Conservation (phyloP, 1,140 invertebrate genomes). For the Aphelenchoides fujianensis region DNA sequence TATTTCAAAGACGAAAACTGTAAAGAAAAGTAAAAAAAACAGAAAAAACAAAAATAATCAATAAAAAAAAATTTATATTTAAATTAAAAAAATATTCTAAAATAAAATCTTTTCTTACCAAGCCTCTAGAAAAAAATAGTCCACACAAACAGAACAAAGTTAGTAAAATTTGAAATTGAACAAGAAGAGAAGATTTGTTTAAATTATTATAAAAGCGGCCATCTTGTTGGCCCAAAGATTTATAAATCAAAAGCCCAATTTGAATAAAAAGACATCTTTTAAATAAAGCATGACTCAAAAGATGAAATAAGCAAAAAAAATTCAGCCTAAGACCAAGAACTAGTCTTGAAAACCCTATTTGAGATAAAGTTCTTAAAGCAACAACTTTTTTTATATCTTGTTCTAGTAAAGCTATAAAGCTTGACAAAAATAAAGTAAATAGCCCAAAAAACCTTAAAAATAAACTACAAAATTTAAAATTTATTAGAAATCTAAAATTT, state of each 20-base stretch:
- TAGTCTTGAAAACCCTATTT: slow-evolving; percentile 37
- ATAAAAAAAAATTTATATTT: slow-evolving; percentile 70
- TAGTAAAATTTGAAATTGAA: slow-evolving; percentile 39
- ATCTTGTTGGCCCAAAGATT: slow-evolving; percentile 30
- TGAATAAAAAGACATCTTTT: slow-evolving; percentile 30
- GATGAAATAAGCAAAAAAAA: slow-evolving; percentile 24
- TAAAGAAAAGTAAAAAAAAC: slow-evolving; percentile 69
- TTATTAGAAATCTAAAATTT: slow-evolving; percentile 33
- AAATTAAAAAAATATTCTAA: slow-evolving; percentile 66
- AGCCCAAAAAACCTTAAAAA: slow-evolving; percentile 27
- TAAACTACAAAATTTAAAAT: slow-evolving; percentile 24
- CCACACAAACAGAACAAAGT: slow-evolving; percentile 39
- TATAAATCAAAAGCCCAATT: slow-evolving; percentile 27
- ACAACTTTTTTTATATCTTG: slow-evolving; percentile 44
- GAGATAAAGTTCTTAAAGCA: slow-evolving; percentile 40
- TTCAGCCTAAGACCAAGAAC: slow-evolving; percentile 20
- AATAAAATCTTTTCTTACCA: slow-evolving; percentile 49
- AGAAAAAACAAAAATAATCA: slow-evolving; percentile 67
- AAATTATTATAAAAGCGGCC: slow-evolving; percentile 28
- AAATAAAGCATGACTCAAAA: slow-evolving; percentile 30
- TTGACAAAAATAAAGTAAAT: slow-evolving; percentile 30
- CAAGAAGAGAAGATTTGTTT: too few relatives aligned
- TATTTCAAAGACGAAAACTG: too few relatives aligned
- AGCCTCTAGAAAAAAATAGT: slow-evolving; percentile 41
- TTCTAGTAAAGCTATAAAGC: slow-evolving; percentile 37